Percentiles rank a stretch among this genome's conserved stretches.
These are phyloP conservation scores for Henicopernis longicauda DNA, from an alignment of 2,113 vertebrate species.

Conservation along the genomic window DNA sequence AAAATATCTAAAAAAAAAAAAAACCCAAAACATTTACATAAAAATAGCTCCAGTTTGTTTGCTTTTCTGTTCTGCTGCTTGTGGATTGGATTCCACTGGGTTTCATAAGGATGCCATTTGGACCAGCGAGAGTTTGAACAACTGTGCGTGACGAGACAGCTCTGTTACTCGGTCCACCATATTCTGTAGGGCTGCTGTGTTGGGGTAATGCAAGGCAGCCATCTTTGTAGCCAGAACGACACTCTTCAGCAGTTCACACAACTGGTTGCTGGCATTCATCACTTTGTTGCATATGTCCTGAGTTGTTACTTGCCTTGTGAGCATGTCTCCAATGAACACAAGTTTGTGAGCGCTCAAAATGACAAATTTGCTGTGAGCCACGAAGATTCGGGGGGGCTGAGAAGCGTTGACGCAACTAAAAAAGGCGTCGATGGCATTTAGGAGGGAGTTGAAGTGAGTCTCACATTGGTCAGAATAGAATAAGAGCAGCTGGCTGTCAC, in stretches of 20 bases:
- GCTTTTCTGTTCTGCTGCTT: background rate
- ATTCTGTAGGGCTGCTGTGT: constrained; percentile 83
- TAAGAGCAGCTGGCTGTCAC: constrained; percentile 84
- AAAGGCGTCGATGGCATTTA: constrained; percentile 91
- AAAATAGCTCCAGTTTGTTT: constrained; percentile 67
- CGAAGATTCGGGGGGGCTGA: constrained; percentile 92
- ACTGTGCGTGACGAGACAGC: constrained; percentile 84
- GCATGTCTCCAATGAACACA: constrained; percentile 94
- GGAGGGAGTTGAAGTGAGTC: constrained; percentile 88
- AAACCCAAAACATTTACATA: constrained; percentile 44
- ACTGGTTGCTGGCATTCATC: constrained; percentile 92
- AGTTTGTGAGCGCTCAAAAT: constrained; percentile 97
- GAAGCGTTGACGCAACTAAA: constrained; percentile 85
- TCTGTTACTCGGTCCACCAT: constrained; percentile 93
- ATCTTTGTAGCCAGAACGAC: constrained; percentile 88
- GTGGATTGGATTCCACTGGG: background rate
- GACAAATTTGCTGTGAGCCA: constrained; percentile 96
- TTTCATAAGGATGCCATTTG: constrained; percentile 84
- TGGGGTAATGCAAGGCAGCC: constrained; percentile 92
- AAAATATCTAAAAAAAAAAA: constrained; percentile 73
- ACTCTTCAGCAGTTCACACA: constrained; percentile 90
- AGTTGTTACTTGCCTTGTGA: constrained; percentile 82
- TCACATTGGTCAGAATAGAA: constrained; percentile 94
- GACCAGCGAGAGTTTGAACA: constrained; percentile 87
- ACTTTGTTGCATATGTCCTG: constrained; percentile 85